Conservation (phyloP, 2,797 vertebrate genomes). For the Phalanger gymnotis region DNA sequence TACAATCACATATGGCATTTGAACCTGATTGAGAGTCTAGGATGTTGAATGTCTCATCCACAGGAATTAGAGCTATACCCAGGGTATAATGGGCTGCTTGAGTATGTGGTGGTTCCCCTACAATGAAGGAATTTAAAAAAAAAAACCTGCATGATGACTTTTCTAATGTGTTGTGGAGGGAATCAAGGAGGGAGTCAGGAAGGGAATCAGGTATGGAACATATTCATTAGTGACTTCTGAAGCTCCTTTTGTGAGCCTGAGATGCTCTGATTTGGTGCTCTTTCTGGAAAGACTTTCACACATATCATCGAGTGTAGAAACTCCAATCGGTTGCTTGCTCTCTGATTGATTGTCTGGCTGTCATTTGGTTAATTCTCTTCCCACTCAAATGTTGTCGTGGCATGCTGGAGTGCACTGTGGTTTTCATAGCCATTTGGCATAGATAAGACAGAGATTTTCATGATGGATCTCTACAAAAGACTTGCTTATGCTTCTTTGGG, state of each 20-base stretch:
- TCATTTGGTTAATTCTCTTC: not conserved
- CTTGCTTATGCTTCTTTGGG: not conserved
- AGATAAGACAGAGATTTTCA: not conserved
- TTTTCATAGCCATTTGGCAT: not conserved
- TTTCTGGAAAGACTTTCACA: not conserved
- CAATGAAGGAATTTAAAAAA: not conserved
- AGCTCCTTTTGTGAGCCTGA: not conserved
- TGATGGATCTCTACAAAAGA: not conserved
- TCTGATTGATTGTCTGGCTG: not conserved
- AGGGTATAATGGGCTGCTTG: slow-evolving; percentile 35
- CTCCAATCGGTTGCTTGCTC: not conserved
- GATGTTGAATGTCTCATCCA: not conserved
- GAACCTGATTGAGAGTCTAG: slow-evolving; percentile 66
- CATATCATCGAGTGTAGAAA: not conserved
- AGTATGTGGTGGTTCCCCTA: not conserved
- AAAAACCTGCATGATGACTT: slow-evolving; percentile 56
- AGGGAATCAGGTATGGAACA: not conserved
- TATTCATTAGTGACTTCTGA: not conserved
- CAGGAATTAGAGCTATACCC: not conserved
- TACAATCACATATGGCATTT: slow-evolving; percentile 53
- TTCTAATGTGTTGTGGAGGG: not conserved
- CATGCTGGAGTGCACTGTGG: not conserved
- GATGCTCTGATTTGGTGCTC: not conserved
- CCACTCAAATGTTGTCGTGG: slow-evolving; percentile 20
- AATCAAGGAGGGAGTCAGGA: no score